Evolutionary conservation across 2,797 vertebrate genomes (phyloP).

Genomic region (Champsocephalus gunnari): DNA sequence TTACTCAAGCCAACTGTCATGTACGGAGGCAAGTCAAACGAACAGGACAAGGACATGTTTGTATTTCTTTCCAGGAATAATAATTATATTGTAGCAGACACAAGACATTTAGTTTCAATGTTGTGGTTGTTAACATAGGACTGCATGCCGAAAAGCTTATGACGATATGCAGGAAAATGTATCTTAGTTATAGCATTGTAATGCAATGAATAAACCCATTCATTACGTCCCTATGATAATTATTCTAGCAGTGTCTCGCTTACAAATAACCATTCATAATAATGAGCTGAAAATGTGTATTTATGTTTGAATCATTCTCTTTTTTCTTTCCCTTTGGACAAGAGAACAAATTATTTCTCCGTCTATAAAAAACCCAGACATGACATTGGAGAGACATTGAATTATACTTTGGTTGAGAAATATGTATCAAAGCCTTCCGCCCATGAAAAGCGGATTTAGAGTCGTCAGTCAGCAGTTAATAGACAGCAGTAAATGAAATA

Average conservation of each 20-base stretch:
- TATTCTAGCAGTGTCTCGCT: constrained; percentile 58
- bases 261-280: constrained; percentile 72
- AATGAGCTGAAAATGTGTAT: constrained; percentile 65
- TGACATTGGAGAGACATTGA: constrained; percentile 82
- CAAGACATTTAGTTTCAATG: neutral
- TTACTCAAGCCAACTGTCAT: constrained; percentile 41
- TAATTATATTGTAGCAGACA: neutral
- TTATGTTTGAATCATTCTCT: constrained; percentile 61
- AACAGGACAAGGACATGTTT: constrained; percentile 27
- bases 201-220: constrained; percentile 60
- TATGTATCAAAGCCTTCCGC: constrained; percentile 72
- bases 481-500: constrained; percentile 80
- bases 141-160: neutral
- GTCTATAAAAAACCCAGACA: constrained; percentile 71
- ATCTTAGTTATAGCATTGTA: constrained; percentile 44
- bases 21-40: constrained; percentile 19
- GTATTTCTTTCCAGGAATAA: constrained; percentile 14
- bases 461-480: constrained; percentile 78
- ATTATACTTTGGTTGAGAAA: constrained; percentile 78
- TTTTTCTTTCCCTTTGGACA: constrained; percentile 39
- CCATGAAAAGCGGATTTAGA: constrained; percentile 78
- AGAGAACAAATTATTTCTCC: constrained; percentile 55
- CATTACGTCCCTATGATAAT: constrained; percentile 65
- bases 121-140: constrained; percentile 12
- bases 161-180: constrained; percentile 32